A percentile compares a stretch with the other conserved stretches of the same genome.
phyloP scores from a whole-genome alignment of 2,888 invertebrate genomes.

The Oligia fasciuncula region DNA sequence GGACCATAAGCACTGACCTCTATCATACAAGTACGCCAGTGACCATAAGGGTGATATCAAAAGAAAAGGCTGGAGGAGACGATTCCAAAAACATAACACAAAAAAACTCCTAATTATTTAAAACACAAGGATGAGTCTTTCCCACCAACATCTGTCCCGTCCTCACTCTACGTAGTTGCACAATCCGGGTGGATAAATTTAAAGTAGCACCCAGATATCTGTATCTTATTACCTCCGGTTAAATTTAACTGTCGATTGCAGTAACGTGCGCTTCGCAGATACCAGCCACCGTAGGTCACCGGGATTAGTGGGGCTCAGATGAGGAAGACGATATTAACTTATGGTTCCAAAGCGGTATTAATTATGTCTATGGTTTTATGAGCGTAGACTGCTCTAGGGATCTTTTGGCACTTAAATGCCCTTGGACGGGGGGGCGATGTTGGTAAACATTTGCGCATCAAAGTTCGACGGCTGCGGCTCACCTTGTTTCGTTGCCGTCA shows the following conservation, averaged over 20 bases:
- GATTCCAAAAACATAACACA: background rate
- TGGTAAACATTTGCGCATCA: too few relatives aligned
- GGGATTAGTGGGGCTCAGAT: slow-evolving; percentile 36
- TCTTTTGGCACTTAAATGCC: background rate
- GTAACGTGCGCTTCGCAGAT: slow-evolving; percentile 67
- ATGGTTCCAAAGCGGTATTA: slow-evolving; percentile 4
- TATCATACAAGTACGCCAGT: background rate
- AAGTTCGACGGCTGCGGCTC: too few relatives aligned
- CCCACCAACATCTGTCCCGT: slow-evolving; percentile 14
- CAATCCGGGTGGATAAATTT: slow-evolving; percentile 69
- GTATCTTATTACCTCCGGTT: slow-evolving; percentile 75
- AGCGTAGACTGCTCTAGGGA: background rate
- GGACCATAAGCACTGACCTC: background rate
- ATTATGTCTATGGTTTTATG: slow-evolving; percentile 20
- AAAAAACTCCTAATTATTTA: background rate
- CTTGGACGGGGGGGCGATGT: background rate
- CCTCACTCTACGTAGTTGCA: slow-evolving; percentile 55
- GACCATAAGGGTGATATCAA: background rate
- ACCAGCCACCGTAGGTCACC: slow-evolving; percentile 43
- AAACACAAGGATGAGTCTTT: background rate
- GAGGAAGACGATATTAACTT: slow-evolving; percentile 20
- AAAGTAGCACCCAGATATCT: slow-evolving; percentile 77
- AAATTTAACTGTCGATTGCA: slow-evolving; percentile 73
- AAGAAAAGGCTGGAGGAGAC: background rate
- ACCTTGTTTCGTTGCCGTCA: too few relatives aligned